Evolutionary conservation across 2,797 vertebrate genomes (phyloP), one percentile per base, ranked within the genome.

Genomic region (Halcyon chelicuti): DNA sequence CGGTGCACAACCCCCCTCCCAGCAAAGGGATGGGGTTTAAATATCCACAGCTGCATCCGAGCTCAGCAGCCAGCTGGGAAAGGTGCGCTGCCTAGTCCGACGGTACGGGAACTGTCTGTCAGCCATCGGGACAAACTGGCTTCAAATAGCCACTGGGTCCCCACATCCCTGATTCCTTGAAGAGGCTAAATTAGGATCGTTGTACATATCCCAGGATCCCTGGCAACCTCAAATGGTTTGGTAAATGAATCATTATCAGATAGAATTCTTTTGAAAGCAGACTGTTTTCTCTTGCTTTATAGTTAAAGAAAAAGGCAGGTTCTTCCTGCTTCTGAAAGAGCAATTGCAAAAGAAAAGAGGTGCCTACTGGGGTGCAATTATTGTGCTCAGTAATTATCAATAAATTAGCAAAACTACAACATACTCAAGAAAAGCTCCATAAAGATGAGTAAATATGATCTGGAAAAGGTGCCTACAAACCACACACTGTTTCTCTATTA

Each of bases 391-490:
- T 26, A 87, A 82, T 88, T 76, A 77, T 44, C 68, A 70, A 31
- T 93, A 83, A 66, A 94, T 86, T 44, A 49, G 35, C 76, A 81
- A 58, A 88, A 80, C 40, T 29, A 74, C 20, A 86, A 71, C 52
- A 52, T 5, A 67, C 47, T 74, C 31, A n/a, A 86, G 89, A 60
- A 91, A 82, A 88, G 47, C 88, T 91, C 44, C 77, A 73, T 67
- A 71, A 79, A 83, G 31, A 71, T 47, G 42, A 94, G 77, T 83
- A 90, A 93, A 93, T 75, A 77, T 12, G 22, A 74, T 63, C 55
- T 60, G 31, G 46, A 89, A 91, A 78, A 94, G 71, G 35, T 80
- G 58, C 42, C 75, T 62, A 35, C 39, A 61, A 92, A 95, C 88
- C 81, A 83, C 70, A 72, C 11, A 5, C 46, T 25, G 15, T 13